Percentiles rank a stretch among this genome's conserved stretches.
These are phyloP conservation scores for Lepidothrix coronata DNA, from an alignment of 2,113 vertebrate genomes.

Conservation along the genomic window DNA sequence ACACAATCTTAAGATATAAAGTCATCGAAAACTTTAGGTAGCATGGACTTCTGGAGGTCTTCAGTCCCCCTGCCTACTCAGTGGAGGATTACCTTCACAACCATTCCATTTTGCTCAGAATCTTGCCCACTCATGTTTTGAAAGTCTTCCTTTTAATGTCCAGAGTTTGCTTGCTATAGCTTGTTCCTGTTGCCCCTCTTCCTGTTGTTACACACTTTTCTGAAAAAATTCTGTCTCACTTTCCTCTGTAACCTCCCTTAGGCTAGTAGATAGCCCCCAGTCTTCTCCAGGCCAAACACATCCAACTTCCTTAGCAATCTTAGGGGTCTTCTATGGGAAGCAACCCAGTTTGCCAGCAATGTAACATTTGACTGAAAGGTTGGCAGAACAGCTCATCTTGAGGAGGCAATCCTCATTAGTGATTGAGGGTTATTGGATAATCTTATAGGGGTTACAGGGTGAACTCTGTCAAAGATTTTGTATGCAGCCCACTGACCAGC, in stretches of 20 bases:
- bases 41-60: neutral
- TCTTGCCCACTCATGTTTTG: neutral
- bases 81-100: neutral
- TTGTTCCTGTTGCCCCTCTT: neutral
- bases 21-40: neutral
- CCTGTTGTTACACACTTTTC: rapidly evolving
- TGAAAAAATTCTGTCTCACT: neutral
- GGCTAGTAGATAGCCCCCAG: neutral
- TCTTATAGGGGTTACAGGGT: neutral
- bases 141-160: neutral
- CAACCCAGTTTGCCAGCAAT: neutral
- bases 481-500: neutral
- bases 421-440: neutral
- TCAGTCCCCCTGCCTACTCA: neutral
- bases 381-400: neutral
- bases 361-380: neutral
- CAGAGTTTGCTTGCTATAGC: neutral
- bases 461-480: neutral
- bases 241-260: neutral
- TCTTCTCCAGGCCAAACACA: neutral
- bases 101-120: neutral
- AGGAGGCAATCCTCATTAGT: neutral
- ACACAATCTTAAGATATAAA: neutral
- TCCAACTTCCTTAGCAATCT: neutral
- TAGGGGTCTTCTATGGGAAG: neutral